A percentile compares a stretch with the other conserved stretches of the same genome.
Conservation (phyloP, 92 coral and sea anemone genomes). For the Zoanthus sansibaricus region DNA sequence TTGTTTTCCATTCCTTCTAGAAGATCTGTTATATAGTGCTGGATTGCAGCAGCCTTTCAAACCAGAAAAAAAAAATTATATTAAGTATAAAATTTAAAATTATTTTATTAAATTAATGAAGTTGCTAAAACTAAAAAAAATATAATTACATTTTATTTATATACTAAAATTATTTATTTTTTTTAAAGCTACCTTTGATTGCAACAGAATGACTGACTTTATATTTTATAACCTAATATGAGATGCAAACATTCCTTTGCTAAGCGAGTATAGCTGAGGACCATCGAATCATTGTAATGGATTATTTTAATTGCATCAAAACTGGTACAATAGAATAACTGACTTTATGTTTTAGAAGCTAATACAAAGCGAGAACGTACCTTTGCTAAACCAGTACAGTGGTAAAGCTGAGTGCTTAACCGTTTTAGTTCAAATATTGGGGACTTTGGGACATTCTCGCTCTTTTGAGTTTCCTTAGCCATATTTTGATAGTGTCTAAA, state of each 20-base stretch:
- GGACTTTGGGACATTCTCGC: constrained; percentile 55
- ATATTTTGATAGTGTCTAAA: constrained; percentile 61
- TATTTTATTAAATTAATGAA: too few species aligned
- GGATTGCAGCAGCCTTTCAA: constrained; percentile 83
- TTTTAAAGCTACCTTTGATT: too few species aligned
- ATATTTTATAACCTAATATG: too few species aligned
- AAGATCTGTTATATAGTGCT: constrained; percentile 86
- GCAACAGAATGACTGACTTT: too few species aligned
- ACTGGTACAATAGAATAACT: not conserved
- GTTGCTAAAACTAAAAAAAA: too few species aligned
- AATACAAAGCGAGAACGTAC: not conserved
- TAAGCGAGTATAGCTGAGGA: too few species aligned
- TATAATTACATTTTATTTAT: too few species aligned
- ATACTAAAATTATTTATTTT: too few species aligned
- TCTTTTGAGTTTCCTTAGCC: constrained; percentile 26
- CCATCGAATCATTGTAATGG: too few species aligned
- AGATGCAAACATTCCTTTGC: too few species aligned
- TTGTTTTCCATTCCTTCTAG: constrained; percentile 86
- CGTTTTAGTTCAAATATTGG: constrained; percentile 78
- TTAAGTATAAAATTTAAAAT: too few species aligned
- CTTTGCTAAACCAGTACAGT: constrained; percentile 95
- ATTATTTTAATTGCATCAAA: too few species aligned
- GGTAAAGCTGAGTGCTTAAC: constrained; percentile 75
- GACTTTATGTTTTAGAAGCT: not conserved
- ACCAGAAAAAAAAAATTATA: not conserved